These are phyloP conservation scores for Alosa alosa DNA, from an alignment of 2,113 vertebrate genomes.

Conservation along the genomic window DNA sequence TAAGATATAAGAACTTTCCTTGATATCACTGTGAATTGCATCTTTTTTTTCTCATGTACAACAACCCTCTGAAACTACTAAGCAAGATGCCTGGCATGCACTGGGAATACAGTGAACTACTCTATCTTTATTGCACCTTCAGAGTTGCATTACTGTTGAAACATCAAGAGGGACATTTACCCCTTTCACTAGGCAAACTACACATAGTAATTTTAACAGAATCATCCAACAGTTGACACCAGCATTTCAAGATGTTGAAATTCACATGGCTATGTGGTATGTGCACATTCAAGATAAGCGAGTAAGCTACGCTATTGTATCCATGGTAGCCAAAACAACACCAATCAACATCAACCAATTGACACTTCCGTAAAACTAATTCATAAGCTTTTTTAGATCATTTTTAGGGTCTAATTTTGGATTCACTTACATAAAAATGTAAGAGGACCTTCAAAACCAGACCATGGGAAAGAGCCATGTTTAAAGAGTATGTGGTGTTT, in stretches of 20 bases:
- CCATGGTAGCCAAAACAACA: background rate
- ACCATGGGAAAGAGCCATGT: background rate
- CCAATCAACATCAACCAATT: background rate
- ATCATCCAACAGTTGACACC: background rate
- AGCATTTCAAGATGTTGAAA: background rate
- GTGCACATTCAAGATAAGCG: background rate
- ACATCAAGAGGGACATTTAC: background rate
- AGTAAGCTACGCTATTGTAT: background rate
- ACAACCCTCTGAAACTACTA: background rate
- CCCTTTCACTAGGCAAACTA: background rate
- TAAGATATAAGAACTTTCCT: background rate
- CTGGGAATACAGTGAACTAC: background rate
- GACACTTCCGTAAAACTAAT: background rate
- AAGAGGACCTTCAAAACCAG: background rate
- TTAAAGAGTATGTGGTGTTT: conserved; percentile 3
- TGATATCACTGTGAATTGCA: background rate
- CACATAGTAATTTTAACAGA: background rate
- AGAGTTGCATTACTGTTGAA: background rate
- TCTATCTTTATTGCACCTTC: background rate
- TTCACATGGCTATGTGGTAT: background rate
- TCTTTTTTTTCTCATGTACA: background rate
- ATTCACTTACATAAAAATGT: background rate
- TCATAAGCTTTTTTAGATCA: background rate
- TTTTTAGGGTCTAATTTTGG: background rate
- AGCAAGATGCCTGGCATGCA: background rate